Conservation (phyloP, 2,113 vertebrate species). For the Ariopsis seemanni region DNA sequence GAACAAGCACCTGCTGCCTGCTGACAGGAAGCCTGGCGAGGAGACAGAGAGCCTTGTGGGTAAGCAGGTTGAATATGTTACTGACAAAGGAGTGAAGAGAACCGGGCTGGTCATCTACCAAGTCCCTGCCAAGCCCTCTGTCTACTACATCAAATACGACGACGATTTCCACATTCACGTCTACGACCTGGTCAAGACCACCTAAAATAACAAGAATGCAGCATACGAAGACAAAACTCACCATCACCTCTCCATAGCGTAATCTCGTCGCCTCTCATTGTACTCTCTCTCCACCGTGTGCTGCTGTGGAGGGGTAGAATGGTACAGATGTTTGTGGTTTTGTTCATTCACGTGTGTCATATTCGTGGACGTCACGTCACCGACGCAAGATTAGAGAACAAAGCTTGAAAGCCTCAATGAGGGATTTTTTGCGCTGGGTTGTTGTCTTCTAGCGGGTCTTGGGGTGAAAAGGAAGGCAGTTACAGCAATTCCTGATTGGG, state of each 20-base stretch:
- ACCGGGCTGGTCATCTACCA: slow-evolving; percentile 81
- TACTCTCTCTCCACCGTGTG: slow-evolving; percentile 40
- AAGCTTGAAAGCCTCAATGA: not conserved
- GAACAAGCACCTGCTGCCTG: slow-evolving; percentile 79
- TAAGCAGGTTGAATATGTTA: slow-evolving; percentile 82
- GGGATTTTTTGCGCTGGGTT: not conserved
- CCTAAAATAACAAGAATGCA: slow-evolving; percentile 62
- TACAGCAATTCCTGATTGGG: slow-evolving; percentile 26
- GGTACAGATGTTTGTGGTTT: slow-evolving; percentile 39
- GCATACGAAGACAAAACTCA: slow-evolving; percentile 19
- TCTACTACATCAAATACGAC: slow-evolving; percentile 83
- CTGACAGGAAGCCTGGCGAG: slow-evolving; percentile 80
- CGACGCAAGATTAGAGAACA: slow-evolving; percentile 27
- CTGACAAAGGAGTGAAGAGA: slow-evolving; percentile 79
- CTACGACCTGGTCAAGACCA: slow-evolving; percentile 82
- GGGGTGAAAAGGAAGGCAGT: not conserved
- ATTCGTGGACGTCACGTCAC: slow-evolving; percentile 18
- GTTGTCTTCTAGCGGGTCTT: not conserved
- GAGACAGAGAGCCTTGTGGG: slow-evolving; percentile 83
- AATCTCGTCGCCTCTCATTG: slow-evolving; percentile 37
- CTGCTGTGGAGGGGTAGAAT: slow-evolving; percentile 30
- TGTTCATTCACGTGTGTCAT: slow-evolving; percentile 25
- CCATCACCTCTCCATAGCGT: slow-evolving; percentile 30
- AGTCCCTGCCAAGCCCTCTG: slow-evolving; percentile 78
- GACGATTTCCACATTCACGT: slow-evolving; percentile 82